Base-by-base conservation (phyloP, 1,140 invertebrate species). In the Ceratosolen solmsi region DNA sequence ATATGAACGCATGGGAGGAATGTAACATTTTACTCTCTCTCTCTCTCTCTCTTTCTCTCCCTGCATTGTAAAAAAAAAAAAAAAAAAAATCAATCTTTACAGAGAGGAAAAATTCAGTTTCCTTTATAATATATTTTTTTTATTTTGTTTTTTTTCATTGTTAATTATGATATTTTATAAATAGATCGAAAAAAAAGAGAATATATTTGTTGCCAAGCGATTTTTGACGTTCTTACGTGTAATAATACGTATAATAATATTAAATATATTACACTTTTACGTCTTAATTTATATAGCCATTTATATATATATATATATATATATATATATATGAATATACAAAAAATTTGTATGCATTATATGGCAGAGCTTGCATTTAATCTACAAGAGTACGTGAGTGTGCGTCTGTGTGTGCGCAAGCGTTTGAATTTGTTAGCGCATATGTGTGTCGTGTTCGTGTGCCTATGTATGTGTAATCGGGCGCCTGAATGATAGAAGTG, bases 341-440 rank as follows among this genome's bases (percentile, higher is more conserved):
- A n/a, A 71, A 27, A 58, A 9, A 27, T 22, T 75, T 75, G 30
- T 56, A 41, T 60, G 56, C 36, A 30, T 73, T 80, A 54, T 51
- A 60, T 54, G 46, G 72, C 30, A 58, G 60, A 75, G 72, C 79
- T 81, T 75, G 79, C 79, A 81, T 81, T 81, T 81, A 81, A 81
- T 63, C 56, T 63, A 74, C 63, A 74, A 27, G 68, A 54, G 30
- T 4, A 51, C 36, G 58, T 56, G n/a, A n/a, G n/a, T n/a, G 22
- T 41, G 27, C 8, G 25, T 33, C 5, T 30, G 25, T 33, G 25
- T 11, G 25, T 65, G 25, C 30, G 25, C 30, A 33, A 5, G 27
- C 25, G 60, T 78, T n/a, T n/a, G n/a, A n/a, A n/a, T n/a, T n/a
- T n/a, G n/a, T n/a, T n/a, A n/a, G n/a, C n/a, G n/a, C n/a, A n/a